phyloP scores from a whole-genome alignment of 2,797 vertebrate species.

The Manis crassicaudata region DNA sequence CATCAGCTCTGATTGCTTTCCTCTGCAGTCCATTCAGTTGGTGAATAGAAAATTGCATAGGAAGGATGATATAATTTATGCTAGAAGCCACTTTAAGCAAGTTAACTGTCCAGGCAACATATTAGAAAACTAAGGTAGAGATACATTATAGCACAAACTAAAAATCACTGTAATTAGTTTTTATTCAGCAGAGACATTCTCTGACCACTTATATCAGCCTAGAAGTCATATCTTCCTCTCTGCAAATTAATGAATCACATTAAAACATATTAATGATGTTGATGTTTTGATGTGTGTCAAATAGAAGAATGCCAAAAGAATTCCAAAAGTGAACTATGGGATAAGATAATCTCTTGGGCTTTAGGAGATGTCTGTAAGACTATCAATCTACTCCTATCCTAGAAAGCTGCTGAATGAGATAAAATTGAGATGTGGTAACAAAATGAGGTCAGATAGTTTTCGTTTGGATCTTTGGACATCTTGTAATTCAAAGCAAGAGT shows the following conservation, averaged over 20 bases:
- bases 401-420: neutral
- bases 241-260: conserved; percentile 19
- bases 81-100: conserved; percentile 22
- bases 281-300: conserved; percentile 28
- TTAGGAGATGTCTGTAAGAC: neutral
- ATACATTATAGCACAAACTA: neutral
- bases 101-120: neutral
- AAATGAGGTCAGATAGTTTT: neutral
- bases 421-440: neutral
- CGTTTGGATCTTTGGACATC: neutral
- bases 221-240: neutral
- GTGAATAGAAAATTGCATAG: conserved; percentile 34
- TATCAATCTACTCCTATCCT: neutral
- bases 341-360: neutral
- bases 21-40: conserved; percentile 12
- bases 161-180: neutral
- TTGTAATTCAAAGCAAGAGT: conserved; percentile 39
- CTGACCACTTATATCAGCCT: neutral
- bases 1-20: neutral
- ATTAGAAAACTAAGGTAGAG: conserved; percentile 34
- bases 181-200: neutral
- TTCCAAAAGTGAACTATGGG: neutral
- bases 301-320: neutral
- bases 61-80: neutral
- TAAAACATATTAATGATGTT: neutral